Evolutionary conservation across 2,888 invertebrate genomes (phyloP).

Genomic region (Poecilus cupreus): DNA sequence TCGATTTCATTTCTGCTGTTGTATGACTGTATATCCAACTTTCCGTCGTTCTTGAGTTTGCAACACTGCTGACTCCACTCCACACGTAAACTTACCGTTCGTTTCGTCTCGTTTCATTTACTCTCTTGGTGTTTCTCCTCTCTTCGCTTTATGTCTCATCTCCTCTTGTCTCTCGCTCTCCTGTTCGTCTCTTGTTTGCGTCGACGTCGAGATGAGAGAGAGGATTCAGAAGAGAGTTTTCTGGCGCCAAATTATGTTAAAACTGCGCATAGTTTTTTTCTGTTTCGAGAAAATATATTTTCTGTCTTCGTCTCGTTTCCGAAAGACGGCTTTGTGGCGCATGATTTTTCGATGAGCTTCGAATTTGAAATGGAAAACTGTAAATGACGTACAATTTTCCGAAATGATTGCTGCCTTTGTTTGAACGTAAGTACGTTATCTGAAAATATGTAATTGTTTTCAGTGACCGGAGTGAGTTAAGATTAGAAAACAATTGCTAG

Average conservation of each 20-base stretch:
- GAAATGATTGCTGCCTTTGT: not conserved
- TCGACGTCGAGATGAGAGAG: conserved; percentile 43
- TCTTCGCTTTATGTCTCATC: conserved; percentile 25
- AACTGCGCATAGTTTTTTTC: conserved; percentile 55
- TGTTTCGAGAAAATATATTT: conserved; percentile 42
- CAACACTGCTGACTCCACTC: conserved; percentile 34
- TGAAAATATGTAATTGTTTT: conserved; percentile 17
- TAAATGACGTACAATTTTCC: not conserved
- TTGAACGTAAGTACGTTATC: not conserved
- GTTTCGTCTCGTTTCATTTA: conserved; percentile 44
- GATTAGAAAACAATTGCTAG: not conserved
- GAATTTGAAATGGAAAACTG: not conserved
- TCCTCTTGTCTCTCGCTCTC: conserved; percentile 7
- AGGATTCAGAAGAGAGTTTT: conserved; percentile 51
- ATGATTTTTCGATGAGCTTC: not conserved
- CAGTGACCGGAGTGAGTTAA: not conserved
- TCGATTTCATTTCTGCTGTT: conserved; percentile 26
- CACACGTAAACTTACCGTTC: conserved; percentile 29
- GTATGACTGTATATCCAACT: conserved; percentile 21
- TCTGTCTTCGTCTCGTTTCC: conserved; percentile 31
- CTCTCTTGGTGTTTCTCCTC: conserved; percentile 29
- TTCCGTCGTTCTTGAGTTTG: conserved; percentile 34
- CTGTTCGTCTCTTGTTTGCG: conserved; percentile 25
- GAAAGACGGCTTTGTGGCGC: conserved; percentile 6
- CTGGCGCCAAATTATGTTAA: conserved; percentile 65